Base-by-base conservation (phyloP, 2,888 invertebrate species). In the Diogma glabrata region DNA sequence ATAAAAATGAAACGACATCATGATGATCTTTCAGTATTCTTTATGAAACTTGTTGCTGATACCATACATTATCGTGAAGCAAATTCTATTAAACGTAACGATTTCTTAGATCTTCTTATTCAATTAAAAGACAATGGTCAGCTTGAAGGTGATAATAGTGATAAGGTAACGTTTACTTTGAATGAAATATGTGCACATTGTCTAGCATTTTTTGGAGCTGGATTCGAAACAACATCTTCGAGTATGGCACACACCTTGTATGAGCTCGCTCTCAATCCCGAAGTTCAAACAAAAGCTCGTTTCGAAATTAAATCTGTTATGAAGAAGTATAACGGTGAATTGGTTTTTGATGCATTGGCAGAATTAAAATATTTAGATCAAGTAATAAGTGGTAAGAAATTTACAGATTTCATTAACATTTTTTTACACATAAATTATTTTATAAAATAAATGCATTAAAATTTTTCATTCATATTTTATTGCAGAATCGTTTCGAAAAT, bases 401-500 rank as follows among this genome's bases (percentile, higher is more conserved):
- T n/a, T n/a, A n/a, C n/a, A n/a, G n/a, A n/a, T n/a, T n/a, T n/a
- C n/a, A n/a, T n/a, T n/a, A n/a, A n/a, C n/a, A n/a, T n/a, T n/a
- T n/a, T n/a, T n/a, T n/a, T n/a, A n/a, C n/a, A n/a, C n/a, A n/a
- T n/a, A n/a, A n/a, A n/a, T n/a, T n/a, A n/a, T n/a, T n/a, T n/a
- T n/a, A n/a, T n/a, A n/a, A n/a, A n/a, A n/a, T n/a, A n/a, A n/a
- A n/a, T n/a, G n/a, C n/a, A n/a, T n/a, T n/a, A n/a, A n/a, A n/a
- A n/a, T n/a, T n/a, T n/a, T n/a, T n/a, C n/a, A n/a, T n/a, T n/a
- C n/a, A n/a, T n/a, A n/a, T n/a, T n/a, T n/a, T n/a, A 4, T 52
- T 57, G 1, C 30, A 71, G 75, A 75, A 60, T 67, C 72, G 0
- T 60, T 75, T 28, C 64, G 75, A 7, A 62, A 67, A 50, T 72